Conservation (phyloP, 2,797 vertebrate genomes). For the Takifugu ocellatus region DNA sequence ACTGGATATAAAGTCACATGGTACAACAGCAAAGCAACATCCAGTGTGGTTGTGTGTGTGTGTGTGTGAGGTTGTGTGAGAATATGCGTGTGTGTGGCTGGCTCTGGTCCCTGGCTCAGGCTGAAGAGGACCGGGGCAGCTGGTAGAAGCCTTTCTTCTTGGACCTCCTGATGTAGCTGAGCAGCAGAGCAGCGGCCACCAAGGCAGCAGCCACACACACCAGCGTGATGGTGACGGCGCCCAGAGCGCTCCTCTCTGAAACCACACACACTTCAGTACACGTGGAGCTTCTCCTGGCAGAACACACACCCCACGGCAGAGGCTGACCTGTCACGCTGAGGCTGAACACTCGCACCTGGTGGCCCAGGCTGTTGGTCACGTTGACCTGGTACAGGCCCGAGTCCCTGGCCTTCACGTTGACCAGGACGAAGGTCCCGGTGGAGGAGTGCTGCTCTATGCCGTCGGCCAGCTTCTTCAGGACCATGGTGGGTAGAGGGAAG, state of each 20-base stretch:
- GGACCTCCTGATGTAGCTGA: constrained; percentile 64
- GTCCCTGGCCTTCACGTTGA: constrained; percentile 65
- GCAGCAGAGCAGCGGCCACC: constrained; percentile 21
- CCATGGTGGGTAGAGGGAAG: constrained; percentile 59
- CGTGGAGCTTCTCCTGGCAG: not conserved
- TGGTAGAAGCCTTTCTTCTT: constrained; percentile 72
- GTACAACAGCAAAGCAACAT: too few relatives aligned
- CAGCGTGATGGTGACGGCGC: constrained; percentile 33
- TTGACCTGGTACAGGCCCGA: constrained; percentile 67
- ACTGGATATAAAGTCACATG: too few relatives aligned
- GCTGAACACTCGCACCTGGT: constrained; percentile 60
- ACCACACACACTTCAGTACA: not conserved
- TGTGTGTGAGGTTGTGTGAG: too few relatives aligned
- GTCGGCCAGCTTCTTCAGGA: constrained; percentile 69
- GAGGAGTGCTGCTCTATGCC: constrained; percentile 57
- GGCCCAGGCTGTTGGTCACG: constrained; percentile 69
- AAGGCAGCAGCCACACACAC: constrained; percentile 29
- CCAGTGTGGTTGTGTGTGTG: too few relatives aligned
- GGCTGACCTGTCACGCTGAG: constrained; percentile 68
- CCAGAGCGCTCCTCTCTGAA: constrained; percentile 46
- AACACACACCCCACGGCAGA: not conserved
- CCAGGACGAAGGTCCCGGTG: constrained; percentile 67
- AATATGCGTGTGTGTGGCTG: too few relatives aligned
- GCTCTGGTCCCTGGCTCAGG: constrained; percentile 15
- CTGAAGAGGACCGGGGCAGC: constrained; percentile 49